phyloP scores from a whole-genome alignment of 2,888 invertebrate genomes.

The Stenchaetothrips biformis region DNA sequence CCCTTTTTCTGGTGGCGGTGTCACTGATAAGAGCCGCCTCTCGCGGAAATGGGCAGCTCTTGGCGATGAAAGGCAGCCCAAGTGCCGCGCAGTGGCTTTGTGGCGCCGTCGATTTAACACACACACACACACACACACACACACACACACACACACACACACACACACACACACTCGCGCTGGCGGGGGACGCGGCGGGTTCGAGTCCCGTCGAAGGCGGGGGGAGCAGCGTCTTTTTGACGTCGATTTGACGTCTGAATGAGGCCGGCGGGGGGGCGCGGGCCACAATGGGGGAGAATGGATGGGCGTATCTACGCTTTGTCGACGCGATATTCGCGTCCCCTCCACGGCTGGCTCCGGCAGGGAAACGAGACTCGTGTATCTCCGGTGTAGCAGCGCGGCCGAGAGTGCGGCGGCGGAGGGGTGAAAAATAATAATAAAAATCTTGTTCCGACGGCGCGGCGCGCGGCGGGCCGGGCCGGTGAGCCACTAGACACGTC shows the following conservation, averaged over 20 bases:
- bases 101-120: too few species aligned
- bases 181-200: too few species aligned
- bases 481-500: not conserved
- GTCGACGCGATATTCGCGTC: not conserved
- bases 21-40: too few species aligned
- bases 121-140: too few species aligned
- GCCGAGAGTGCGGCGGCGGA: not conserved
- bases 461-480: not conserved
- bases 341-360: not conserved
- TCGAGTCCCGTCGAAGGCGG: too few species aligned
- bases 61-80: too few species aligned
- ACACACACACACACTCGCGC: too few species aligned
- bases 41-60: too few species aligned
- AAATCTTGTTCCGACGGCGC: not conserved
- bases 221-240: not conserved
- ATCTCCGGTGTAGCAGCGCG: not conserved
- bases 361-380: not conserved
- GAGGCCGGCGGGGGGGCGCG: not conserved
- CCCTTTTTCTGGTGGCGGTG: too few species aligned
- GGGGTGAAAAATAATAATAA: not conserved
- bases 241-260: conserved; percentile 18
- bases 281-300: not conserved
- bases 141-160: too few species aligned
- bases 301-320: not conserved
- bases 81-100: too few species aligned